phyloP scores from a whole-genome alignment of 2,888 invertebrate genomes.

The Cephus rjabovi region DNA sequence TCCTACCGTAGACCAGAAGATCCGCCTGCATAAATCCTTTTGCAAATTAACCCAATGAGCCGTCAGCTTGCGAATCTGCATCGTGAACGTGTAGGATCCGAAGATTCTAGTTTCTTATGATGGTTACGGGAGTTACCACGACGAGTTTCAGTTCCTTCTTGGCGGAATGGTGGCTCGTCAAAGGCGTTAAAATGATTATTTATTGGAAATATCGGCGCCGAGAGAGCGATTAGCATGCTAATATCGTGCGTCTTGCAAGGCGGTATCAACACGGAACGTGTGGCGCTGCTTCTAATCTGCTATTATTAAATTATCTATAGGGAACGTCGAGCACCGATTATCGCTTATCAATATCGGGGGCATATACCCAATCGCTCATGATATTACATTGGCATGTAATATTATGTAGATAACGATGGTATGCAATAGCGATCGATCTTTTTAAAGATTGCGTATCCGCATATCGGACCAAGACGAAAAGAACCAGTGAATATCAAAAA shows the following conservation, averaged over 20 bases:
- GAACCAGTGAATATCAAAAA: too few relatives aligned
- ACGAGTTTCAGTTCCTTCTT: conserved; percentile 2
- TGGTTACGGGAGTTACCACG: background rate
- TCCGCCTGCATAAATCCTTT: too few relatives aligned
- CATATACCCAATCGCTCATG: conserved; percentile 22
- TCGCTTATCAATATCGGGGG: conserved; percentile 55
- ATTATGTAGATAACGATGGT: conserved; percentile 52
- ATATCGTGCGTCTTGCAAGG: conserved; percentile 31
- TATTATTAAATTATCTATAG: conserved; percentile 58
- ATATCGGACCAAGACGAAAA: too few relatives aligned
- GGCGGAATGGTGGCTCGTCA: conserved; percentile 17
- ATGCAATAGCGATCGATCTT: conserved; percentile 33
- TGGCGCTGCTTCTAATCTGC: conserved; percentile 2
- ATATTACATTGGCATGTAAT: conserved; percentile 39
- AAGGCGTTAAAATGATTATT: conserved; percentile 47
- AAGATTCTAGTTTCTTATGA: too few relatives aligned
- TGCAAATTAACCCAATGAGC: too few relatives aligned
- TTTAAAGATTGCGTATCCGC: conserved; percentile 7
- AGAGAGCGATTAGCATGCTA: conserved; percentile 47
- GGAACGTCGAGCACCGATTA: conserved; percentile 36
- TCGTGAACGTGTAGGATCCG: too few relatives aligned
- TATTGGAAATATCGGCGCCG: conserved; percentile 43
- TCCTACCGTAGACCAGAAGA: too few relatives aligned
- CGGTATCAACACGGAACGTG: background rate
- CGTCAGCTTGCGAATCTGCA: too few relatives aligned